These are phyloP conservation scores for Brachionus rotundiformis DNA, from an alignment of 1,140 invertebrate genomes.

Conservation along the genomic window DNA sequence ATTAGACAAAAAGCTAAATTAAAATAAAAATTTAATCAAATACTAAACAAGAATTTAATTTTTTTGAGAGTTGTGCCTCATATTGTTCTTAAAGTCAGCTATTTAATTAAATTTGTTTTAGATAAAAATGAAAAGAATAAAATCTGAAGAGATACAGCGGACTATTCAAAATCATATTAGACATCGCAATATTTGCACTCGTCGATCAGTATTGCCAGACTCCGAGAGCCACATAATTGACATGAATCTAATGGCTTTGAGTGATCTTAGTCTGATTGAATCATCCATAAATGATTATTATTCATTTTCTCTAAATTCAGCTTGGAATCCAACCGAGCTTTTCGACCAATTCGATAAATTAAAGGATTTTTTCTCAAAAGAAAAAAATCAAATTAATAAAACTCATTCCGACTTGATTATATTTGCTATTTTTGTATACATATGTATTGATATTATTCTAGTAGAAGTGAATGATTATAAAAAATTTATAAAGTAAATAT, in stretches of 20 bases:
- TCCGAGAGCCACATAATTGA: not conserved
- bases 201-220: not conserved
- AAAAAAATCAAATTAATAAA: constrained; percentile 13
- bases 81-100: not conserved
- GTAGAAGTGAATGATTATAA: not conserved
- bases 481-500: constrained; percentile 22
- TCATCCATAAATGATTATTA: constrained; percentile 41
- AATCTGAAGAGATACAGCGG: constrained; percentile 21
- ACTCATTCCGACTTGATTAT: not conserved
- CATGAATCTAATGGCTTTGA: constrained; percentile 32
- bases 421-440: constrained; percentile 14
- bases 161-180: constrained; percentile 30
- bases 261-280: constrained; percentile 36
- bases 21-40: constrained; percentile 12
- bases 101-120: not conserved
- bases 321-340: not conserved
- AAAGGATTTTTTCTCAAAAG: not conserved
- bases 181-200: constrained; percentile 13
- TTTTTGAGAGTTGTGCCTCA: constrained; percentile 52
- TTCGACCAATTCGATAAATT: constrained; percentile 28
- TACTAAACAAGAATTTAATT: not conserved
- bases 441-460: not conserved
- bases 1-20: constrained; percentile 1
- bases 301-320: constrained; percentile 10
- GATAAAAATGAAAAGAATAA: constrained; percentile 42